These are phyloP conservation scores for Dascyllus trimaculatus DNA, from an alignment of 2,113 vertebrate genomes.

Conservation along the genomic window DNA sequence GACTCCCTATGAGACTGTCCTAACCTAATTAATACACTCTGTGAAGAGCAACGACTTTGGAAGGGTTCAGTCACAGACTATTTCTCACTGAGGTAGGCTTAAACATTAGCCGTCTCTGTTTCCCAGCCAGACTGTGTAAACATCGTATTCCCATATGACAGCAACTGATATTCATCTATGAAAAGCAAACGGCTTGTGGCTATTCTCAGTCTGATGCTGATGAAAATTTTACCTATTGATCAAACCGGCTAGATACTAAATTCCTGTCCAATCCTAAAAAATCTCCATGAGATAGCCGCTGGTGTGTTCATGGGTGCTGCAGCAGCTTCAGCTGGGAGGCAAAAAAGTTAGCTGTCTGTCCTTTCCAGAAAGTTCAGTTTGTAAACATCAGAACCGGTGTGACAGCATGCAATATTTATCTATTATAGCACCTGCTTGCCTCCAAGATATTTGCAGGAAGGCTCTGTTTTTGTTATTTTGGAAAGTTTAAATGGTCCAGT, in stretches of 20 bases:
- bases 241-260: constrained; percentile 18
- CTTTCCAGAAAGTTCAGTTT: constrained; percentile 17
- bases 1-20: constrained; percentile 28
- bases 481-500: constrained; percentile 2
- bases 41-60: constrained; percentile 34
- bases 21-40: constrained; percentile 58
- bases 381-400: constrained; percentile 23
- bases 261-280: constrained; percentile 15
- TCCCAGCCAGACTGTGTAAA: constrained; percentile 63
- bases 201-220: constrained; percentile 47
- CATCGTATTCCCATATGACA: constrained; percentile 53
- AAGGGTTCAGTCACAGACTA: constrained; percentile 41
- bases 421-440: constrained; percentile 39
- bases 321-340: constrained; percentile 7
- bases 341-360: neutral
- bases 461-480: neutral
- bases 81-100: constrained; percentile 30
- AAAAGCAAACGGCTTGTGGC: constrained; percentile 50
- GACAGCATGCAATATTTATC: constrained; percentile 40
- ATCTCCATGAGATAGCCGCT: neutral
- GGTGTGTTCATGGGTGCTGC: neutral
- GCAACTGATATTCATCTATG: constrained; percentile 72
- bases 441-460: constrained; percentile 34
- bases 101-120: constrained; percentile 47
- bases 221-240: constrained; percentile 58